Conservation (phyloP, 2,888 invertebrate species). For the Dusona sp. region DNA sequence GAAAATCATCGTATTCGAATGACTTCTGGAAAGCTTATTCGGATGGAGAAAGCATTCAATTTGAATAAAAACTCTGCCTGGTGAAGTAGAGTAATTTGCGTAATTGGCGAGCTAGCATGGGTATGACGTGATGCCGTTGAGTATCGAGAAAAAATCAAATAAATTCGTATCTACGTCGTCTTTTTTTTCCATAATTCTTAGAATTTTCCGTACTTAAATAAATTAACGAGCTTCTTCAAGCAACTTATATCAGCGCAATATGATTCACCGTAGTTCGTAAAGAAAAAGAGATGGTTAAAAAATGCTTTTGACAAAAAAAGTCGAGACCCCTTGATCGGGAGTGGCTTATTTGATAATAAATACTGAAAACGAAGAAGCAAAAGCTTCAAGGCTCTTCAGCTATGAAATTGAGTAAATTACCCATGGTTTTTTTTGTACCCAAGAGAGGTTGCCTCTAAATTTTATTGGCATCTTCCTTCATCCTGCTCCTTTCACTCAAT, state of each 20-base stretch:
- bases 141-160: background rate
- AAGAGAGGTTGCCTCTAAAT: constrained; percentile 51
- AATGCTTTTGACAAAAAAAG: constrained; percentile 4
- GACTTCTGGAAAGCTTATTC: background rate
- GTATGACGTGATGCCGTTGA: background rate
- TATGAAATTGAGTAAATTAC: constrained; percentile 58
- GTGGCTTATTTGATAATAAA: constrained; percentile 52
- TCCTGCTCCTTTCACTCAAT: constrained; percentile 14
- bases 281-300: background rate
- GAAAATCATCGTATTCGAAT: background rate
- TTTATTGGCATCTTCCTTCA: constrained; percentile 52
- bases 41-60: background rate
- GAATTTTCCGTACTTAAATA: constrained; percentile 2
- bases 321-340: constrained; percentile 19
- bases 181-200: constrained; percentile 1
- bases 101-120: background rate
- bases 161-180: background rate
- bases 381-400: constrained; percentile 26
- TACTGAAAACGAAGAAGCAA: constrained; percentile 39
- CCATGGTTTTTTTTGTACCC: constrained; percentile 37
- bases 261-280: background rate
- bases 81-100: background rate
- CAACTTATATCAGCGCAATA: background rate
- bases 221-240: background rate
- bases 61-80: background rate